These are phyloP conservation scores for Marasmarcha lunaedactyla DNA, from an alignment of 2,888 invertebrate species.

Conservation along the genomic window DNA sequence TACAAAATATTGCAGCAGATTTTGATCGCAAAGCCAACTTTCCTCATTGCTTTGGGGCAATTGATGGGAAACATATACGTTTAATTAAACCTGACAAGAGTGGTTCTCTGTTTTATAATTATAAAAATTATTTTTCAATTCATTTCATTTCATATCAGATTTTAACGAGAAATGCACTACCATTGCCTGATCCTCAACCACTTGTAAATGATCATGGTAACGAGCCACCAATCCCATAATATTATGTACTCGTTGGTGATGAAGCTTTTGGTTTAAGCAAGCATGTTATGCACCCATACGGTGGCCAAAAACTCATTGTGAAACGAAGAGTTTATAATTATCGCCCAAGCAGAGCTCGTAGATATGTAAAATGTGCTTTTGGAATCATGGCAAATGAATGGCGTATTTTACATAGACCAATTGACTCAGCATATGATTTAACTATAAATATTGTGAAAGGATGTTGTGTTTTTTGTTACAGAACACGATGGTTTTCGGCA, in stretches of 20 bases:
- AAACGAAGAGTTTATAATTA: constrained; percentile 2
- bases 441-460: constrained; percentile 13
- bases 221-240: constrained; percentile 3
- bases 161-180: not conserved
- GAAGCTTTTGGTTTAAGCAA: too few species aligned
- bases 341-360: constrained; percentile 6
- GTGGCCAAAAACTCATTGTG: constrained; percentile 3
- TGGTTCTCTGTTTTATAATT: too few species aligned
- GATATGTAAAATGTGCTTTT: constrained; percentile 12
- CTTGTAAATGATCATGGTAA: constrained; percentile 1
- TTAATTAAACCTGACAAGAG: too few species aligned
- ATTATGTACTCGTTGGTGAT: constrained; percentile 5
- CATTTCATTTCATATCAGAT: too few species aligned
- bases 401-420: constrained; percentile 14
- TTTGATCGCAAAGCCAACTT: too few species aligned
- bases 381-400: constrained; percentile 13
- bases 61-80: too few species aligned
- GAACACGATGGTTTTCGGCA: constrained; percentile 13
- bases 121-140: too few species aligned
- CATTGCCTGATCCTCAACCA: not conserved
- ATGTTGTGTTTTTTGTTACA: constrained; percentile 15
- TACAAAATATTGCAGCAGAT: not conserved
- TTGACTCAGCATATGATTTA: constrained; percentile 10
- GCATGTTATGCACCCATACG: constrained; percentile 4
- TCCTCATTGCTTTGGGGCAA: too few species aligned